Base-by-base conservation (phyloP, 2,888 invertebrate species). In the Agrochola lychnidis region DNA sequence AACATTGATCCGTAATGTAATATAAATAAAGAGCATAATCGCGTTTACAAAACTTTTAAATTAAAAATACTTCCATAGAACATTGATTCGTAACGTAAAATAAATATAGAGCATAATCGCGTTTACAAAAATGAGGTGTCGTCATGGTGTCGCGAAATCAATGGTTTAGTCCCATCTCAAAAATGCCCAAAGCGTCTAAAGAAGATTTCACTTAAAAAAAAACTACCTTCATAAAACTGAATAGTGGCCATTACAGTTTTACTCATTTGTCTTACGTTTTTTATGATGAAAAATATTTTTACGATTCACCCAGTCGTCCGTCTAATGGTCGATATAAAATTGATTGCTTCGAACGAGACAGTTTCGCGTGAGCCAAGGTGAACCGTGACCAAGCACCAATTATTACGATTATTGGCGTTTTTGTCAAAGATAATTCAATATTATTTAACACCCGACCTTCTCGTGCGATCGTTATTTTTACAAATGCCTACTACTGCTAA, bases 361-460 rank as follows among this genome's bases (percentile, higher is more conserved):
- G 59, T 81, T 76, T 76, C 64, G 89, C 90, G 87, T 90, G 89
- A 45, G 69, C 69, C 86, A 86, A 88, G 90, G 90, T 81, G 76
- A 85, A 12, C 64, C 56, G 12, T 70, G 67, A 64, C 78, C 69
- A 64, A 61, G 70, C 74, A 76, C 70, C 82, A 74, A 83, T 84
- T 83, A 87, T 83, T 83, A 86, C 68, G 74, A 78, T 80, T 74
- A 73, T 73, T 76, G 75, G 68, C 36, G 62, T 73, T 71, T 76
- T 83, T 84, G 79, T 83, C 82, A 81, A 71, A 78, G 72, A 82
- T 83, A 79, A 85, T 87, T 82, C 81, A 81, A 77, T 77, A 79
- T 76, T 82, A 82, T 86, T 84, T 83, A 84, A 83, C 73, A 73
- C 53, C 70, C 66, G 81, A 64, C 88, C 83, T 87, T 85, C 76